Base-by-base conservation (phyloP, 2,797 vertebrate species). In the Falco naumanni region DNA sequence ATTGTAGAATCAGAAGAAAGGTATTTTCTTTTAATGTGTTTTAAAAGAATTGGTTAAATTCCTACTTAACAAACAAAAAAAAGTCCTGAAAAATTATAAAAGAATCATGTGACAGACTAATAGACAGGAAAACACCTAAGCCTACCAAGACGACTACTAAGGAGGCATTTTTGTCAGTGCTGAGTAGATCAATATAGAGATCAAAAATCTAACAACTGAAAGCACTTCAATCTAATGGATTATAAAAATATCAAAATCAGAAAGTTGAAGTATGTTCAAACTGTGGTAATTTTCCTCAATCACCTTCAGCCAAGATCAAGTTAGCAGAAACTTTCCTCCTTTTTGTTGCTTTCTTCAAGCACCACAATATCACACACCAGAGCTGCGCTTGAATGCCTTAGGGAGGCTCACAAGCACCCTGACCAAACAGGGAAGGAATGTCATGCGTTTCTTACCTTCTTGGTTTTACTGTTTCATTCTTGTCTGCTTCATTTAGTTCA, bases 301-400 rank as follows among this genome's bases (percentile, higher is more conserved):
- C 41, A 33, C 63, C n/a, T 72, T 76, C 39, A 77, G 37, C 22
- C 28, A 82, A 25, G 48, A 37, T 34, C 48, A 77, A 80, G 14
- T 59, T n/a, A 37, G 71, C 9, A 63, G 48, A 48, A 86, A 41
- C n/a, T 66, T 91, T 16, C 14, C 57, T 37, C 37, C 41, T 28
- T 79, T 87, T 31, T 22, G 1, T 51, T 66, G 60, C 17, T 85
- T 11, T 71, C 48, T 10, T 26, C 33, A 33, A 6, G 19, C 8
- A 75, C 9, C 41, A 80, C 43, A 18, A 12, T 13, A 69, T 18
- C 5, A 5, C 45, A 7, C 19, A 25, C 1, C 0, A 8, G 48
- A 51, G 4, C 61, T 70, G 45, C 13, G 20, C 21, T 50, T 59
- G 20, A 61, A 34, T 1, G 2, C 17, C 17, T 45, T 53, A 60